Evolutionary conservation across 2,888 invertebrate species (phyloP).

Genomic region (Thereva nobilitata): DNA sequence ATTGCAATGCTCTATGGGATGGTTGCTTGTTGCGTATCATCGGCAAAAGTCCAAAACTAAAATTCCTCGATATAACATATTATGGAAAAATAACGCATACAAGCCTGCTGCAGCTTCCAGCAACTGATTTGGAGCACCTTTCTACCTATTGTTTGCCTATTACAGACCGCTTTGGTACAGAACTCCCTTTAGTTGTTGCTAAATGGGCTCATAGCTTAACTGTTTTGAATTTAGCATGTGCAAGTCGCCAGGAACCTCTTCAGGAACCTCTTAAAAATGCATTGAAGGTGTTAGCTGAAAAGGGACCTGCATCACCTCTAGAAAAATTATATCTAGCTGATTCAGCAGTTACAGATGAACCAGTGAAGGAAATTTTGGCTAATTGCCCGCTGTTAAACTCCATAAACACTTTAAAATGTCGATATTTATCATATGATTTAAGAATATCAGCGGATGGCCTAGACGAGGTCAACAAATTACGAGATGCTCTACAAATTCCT

Average conservation of each 20-base stretch:
- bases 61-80: too few relatives aligned
- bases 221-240: conserved; percentile 87
- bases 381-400: conserved; percentile 75
- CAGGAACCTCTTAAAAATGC: conserved; percentile 79
- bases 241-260: conserved; percentile 72
- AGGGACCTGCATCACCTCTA: conserved; percentile 69
- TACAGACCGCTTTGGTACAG: conserved; percentile 62
- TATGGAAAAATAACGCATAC: too few relatives aligned
- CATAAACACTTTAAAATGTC: conserved; percentile 82
- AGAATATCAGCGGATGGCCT: conserved; percentile 77
- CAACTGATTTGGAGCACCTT: too few relatives aligned
- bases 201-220: conserved; percentile 87
- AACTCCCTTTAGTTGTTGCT: conserved; percentile 78
- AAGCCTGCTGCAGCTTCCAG: too few relatives aligned
- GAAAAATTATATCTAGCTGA: conserved; percentile 81
- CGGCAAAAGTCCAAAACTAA: too few relatives aligned
- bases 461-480: conserved; percentile 65
- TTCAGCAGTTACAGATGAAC: conserved; percentile 78
- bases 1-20: too few relatives aligned
- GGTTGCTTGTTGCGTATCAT: too few relatives aligned
- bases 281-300: conserved; percentile 74
- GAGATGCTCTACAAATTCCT: conserved; percentile 63
- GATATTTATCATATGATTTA: conserved; percentile 84
- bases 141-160: too few relatives aligned
- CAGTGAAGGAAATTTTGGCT: conserved; percentile 75